Conservation (phyloP, 2,797 vertebrate genomes). For the Lemur catta region DNA sequence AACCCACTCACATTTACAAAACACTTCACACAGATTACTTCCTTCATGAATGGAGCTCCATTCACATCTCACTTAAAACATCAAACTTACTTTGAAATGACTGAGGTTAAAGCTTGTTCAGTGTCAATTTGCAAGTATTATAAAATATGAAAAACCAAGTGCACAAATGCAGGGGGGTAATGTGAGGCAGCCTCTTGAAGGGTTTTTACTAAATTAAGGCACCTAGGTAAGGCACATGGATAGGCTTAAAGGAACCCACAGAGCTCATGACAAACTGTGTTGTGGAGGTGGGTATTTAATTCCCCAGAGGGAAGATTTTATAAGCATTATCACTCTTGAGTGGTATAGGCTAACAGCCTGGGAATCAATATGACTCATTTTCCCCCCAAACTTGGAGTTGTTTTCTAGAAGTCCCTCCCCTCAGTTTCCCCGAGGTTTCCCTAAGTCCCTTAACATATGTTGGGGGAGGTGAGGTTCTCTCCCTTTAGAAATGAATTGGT, state of each 20-base stretch:
- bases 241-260: not conserved
- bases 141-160: constrained; percentile 54
- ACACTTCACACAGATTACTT: constrained; percentile 77
- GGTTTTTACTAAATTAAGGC: constrained; percentile 21
- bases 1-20: constrained; percentile 78
- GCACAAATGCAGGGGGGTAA: constrained; percentile 26
- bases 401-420: constrained; percentile 27
- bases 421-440: not conserved
- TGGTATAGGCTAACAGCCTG: constrained; percentile 5
- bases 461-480: not conserved
- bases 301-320: constrained; percentile 14
- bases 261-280: not conserved
- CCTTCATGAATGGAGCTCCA: constrained; percentile 69
- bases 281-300: constrained; percentile 19
- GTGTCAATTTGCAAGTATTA: constrained; percentile 74
- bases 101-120: constrained; percentile 70
- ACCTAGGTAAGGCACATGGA: not conserved
- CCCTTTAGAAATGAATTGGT: not conserved
- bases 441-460: constrained; percentile 51
- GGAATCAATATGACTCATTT: constrained; percentile 51
- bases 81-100: constrained; percentile 73
- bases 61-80: constrained; percentile 74
- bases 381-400: not conserved
- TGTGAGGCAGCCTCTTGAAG: constrained; percentile 27
- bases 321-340: constrained; percentile 9